Conservation (phyloP, 2,888 invertebrate species). For the Scaptomyza cyrtandrae region DNA sequence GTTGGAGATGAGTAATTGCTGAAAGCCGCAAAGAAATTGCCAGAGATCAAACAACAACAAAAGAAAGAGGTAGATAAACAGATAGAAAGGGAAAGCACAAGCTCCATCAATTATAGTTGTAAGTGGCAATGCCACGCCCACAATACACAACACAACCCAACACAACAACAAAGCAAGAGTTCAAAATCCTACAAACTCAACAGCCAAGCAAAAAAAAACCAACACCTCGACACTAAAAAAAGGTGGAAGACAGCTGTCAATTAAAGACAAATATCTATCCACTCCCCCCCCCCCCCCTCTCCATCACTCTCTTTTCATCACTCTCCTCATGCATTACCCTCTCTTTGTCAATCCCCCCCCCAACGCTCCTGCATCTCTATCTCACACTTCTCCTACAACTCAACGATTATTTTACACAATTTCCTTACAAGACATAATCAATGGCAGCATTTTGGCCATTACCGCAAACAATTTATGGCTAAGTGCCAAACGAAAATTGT, state of each 20-base stretch:
- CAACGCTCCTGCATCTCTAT: no score
- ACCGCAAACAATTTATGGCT: slow-evolving; percentile 61
- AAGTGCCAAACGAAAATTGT: slow-evolving; percentile 53
- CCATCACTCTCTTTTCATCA: neutral
- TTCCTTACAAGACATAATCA: slow-evolving; percentile 72
- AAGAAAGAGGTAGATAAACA: neutral
- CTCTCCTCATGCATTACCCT: neutral
- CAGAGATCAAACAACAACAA: no score
- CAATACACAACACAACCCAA: no score
- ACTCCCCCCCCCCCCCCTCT: no score
- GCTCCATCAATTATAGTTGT: slow-evolving; percentile 41
- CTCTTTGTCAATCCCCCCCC: neutral
- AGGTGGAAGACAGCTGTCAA: slow-evolving; percentile 4
- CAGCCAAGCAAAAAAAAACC: slow-evolving; percentile 19
- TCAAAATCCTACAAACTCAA: slow-evolving; percentile 29
- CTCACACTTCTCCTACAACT: neutral
- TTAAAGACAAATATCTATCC: neutral
- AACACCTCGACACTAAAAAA: neutral
- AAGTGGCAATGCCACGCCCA: slow-evolving; percentile 41
- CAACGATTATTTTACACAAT: slow-evolving; percentile 60
- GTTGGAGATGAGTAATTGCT: slow-evolving; percentile 48
- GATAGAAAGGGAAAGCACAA: slow-evolving; percentile 47
- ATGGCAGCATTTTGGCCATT: slow-evolving; percentile 34
- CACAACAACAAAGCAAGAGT: slow-evolving; percentile 2
- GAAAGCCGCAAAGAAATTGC: slow-evolving; percentile 24